These are phyloP conservation scores for Acyrthosiphon pisum DNA, from an alignment of 1,140 invertebrate genomes.

Conservation along the genomic window DNA sequence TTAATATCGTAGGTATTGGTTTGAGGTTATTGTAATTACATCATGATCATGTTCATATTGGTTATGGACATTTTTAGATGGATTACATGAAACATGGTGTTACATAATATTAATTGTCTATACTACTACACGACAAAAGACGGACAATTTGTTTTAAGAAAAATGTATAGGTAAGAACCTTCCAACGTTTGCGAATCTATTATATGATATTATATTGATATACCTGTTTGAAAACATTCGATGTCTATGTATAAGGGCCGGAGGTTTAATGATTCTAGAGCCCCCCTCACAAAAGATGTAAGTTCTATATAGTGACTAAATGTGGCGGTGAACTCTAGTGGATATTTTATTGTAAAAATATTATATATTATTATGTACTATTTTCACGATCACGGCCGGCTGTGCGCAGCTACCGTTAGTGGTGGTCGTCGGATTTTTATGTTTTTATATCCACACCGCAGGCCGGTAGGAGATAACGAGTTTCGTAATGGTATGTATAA, in stretches of 20 bases:
- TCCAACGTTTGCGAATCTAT: not conserved
- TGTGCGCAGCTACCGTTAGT: not conserved
- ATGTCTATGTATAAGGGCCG: no score
- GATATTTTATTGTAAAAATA: slow-evolving; percentile 3
- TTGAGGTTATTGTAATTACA: no score
- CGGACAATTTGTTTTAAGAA: not conserved
- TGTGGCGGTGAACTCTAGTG: not conserved
- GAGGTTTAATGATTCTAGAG: no score
- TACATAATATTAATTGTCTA: not conserved
- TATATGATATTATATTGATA: no score
- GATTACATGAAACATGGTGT: not conserved
- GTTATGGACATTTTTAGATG: no score
- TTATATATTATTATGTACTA: not conserved
- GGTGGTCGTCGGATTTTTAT: not conserved
- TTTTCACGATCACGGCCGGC: not conserved
- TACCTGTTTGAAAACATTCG: not conserved
- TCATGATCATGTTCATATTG: no score
- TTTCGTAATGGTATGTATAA: not conserved
- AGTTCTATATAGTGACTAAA: not conserved
- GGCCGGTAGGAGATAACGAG: slow-evolving; percentile 35
- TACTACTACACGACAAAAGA: not conserved
- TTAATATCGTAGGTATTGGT: no score
- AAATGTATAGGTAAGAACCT: not conserved
- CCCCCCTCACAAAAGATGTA: not conserved
- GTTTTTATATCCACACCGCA: not conserved